Evolutionary conservation across 2,113 vertebrate genomes (phyloP), one percentile per base, ranked within the genome.

Genomic region (Oreochromis aureus): DNA sequence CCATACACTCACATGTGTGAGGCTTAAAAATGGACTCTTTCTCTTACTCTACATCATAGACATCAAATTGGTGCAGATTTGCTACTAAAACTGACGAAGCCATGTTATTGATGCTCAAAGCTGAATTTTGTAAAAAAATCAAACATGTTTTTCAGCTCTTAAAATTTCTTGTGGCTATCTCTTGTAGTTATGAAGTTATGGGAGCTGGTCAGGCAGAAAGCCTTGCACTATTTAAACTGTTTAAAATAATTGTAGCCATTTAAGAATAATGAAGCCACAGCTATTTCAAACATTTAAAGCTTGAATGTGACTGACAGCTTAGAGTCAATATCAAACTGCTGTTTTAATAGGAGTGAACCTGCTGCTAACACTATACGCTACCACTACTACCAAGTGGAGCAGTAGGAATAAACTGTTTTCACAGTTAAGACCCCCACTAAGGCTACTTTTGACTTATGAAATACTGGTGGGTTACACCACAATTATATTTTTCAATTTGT

Each of bases 391-490:
- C 24, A 1, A 32, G 16, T 48, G 79, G 58, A 82, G 85, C 76
- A 82, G 4, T 36, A 83, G 81, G 85, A 66, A 54, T 66, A 10
- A 16, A 66, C 46, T 55, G 10, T 19, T 19, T 53, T 69, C 55
- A 41, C 39, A 55, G 46, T 81, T 19, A 48, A 73, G 32, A 44
- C 58, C 15, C 6, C 5, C 27, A 51, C 58, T 69, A 7, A 48
- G 59, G 27, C n/a, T 46, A 44, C 7, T 7, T 59, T 24, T 78
- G 71, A 19, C 46, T 32, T 51, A 51, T 78, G 44, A 73, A 30
- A 73, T 13, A 53, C 27, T 51, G n/a, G 53, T 92, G 90, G 80
- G 73, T 91, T 10, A 39, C 44, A 30, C 54, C 69, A 78, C 24
- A 59, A 66, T 66, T 13, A 13, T 66, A 36, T 86, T 80, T 15